phyloP scores from a whole-genome alignment of 2,797 vertebrate species.

The Melanotaenia parkinsoni region DNA sequence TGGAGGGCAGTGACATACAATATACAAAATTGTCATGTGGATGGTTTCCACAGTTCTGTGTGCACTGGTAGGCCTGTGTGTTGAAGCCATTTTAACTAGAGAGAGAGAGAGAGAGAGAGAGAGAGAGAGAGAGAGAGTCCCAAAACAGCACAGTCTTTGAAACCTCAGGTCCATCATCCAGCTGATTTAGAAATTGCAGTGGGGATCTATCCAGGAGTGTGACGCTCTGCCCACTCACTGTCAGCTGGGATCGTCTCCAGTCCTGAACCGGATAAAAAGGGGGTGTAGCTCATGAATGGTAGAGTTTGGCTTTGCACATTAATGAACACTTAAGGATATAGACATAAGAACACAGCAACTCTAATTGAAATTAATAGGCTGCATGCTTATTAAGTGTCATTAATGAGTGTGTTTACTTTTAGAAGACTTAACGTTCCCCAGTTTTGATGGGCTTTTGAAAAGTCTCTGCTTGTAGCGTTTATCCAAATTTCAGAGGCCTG shows the following conservation, averaged over 20 bases:
- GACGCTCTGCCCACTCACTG: neutral
- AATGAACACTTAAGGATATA: neutral
- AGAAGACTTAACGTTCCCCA: neutral
- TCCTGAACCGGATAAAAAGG: neutral
- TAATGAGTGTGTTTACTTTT: conserved; percentile 1
- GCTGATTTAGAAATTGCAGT: neutral
- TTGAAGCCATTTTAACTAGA: neutral
- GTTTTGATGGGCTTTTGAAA: neutral
- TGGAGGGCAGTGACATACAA: neutral
- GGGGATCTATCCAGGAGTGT: neutral
- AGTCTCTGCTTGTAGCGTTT: neutral
- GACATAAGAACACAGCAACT: conserved; percentile 20
- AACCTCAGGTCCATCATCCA: too few species aligned
- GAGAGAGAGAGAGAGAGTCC: too few species aligned
- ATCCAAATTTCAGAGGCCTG: neutral
- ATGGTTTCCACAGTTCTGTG: too few species aligned
- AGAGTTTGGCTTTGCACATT: neutral
- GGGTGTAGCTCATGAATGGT: conserved; percentile 1
- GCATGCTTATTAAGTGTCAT: neutral
- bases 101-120: too few species aligned
- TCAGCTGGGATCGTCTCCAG: neutral
- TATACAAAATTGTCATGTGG: neutral
- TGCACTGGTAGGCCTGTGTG: neutral
- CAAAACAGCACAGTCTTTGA: too few species aligned
- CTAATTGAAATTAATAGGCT: conserved; percentile 37